Conservation (phyloP, 2,888 invertebrate genomes). For the Mesoligia furuncula region DNA sequence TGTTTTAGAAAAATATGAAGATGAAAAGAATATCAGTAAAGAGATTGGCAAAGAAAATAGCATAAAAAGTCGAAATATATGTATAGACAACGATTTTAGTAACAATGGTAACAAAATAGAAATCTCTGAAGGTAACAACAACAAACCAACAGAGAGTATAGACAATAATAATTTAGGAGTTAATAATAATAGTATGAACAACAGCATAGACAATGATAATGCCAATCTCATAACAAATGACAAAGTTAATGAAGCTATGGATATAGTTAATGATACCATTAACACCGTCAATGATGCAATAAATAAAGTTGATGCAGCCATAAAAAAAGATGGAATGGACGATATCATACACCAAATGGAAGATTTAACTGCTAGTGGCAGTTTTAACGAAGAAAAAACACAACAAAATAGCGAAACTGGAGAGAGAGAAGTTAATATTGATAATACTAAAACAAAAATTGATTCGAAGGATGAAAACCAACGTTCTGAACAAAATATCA, state of each 20-base stretch:
- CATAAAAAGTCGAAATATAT: slow-evolving; percentile 16
- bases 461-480: background rate
- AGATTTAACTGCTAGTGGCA: slow-evolving; percentile 14
- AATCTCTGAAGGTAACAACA: background rate
- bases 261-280: slow-evolving; percentile 35
- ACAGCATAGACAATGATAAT: background rate
- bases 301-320: background rate
- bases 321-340: slow-evolving; percentile 30
- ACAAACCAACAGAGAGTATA: background rate
- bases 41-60: background rate
- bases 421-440: slow-evolving; percentile 43
- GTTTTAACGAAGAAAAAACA: background rate
- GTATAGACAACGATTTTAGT: slow-evolving; percentile 21
- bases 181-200: background rate
- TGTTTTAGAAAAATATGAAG: background rate
- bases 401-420: slow-evolving; percentile 41
- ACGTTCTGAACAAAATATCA: background rate
- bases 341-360: slow-evolving; percentile 44
- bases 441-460: slow-evolving; percentile 1
- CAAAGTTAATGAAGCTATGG: slow-evolving; percentile 34
- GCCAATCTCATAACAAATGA: background rate
- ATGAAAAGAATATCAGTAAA: background rate
- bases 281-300: slow-evolving; percentile 20
- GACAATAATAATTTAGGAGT: background rate
- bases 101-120: slow-evolving; percentile 3